Percentiles rank a stretch among this genome's conserved stretches.
Evolutionary conservation across 2,113 vertebrate species (phyloP).

Genomic region (Tragelaphus scriptus): DNA sequence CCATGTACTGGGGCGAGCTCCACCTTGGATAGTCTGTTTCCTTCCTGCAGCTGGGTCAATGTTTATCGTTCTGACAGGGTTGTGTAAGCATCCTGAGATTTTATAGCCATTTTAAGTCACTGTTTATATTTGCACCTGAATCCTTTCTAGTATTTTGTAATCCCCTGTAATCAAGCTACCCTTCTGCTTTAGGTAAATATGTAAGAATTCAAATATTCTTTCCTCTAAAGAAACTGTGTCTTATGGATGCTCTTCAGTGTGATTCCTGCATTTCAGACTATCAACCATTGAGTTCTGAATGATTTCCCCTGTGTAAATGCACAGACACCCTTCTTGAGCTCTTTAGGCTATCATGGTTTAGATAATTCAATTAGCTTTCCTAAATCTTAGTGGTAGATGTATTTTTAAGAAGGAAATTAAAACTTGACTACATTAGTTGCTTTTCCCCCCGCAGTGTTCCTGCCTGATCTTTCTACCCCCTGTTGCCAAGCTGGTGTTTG

Average conservation of each 20-base stretch:
- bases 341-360: constrained; percentile 14
- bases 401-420: constrained; percentile 39
- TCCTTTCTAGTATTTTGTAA: neutral
- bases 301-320: constrained; percentile 7
- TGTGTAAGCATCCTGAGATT: constrained; percentile 27
- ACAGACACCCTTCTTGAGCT: constrained; percentile 18
- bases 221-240: neutral
- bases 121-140: constrained; percentile 21
- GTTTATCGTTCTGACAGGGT: constrained; percentile 50
- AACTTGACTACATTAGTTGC: neutral
- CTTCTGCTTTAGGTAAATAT: neutral
- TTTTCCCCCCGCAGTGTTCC: neutral
- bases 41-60: constrained; percentile 22
- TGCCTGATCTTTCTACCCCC: neutral
- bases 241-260: neutral
- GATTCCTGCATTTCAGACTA: constrained; percentile 22
- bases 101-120: neutral
- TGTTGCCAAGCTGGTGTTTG: neutral
- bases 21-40: constrained; percentile 30
- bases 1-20: constrained; percentile 35
- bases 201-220: neutral
- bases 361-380: constrained; percentile 25
- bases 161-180: neutral
- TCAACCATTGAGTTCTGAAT: neutral
- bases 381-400: neutral